A percentile compares a stretch with the other conserved stretches of the same genome.
Conservation (phyloP, 2,113 vertebrate genomes). For the Larimichthys crocea region DNA sequence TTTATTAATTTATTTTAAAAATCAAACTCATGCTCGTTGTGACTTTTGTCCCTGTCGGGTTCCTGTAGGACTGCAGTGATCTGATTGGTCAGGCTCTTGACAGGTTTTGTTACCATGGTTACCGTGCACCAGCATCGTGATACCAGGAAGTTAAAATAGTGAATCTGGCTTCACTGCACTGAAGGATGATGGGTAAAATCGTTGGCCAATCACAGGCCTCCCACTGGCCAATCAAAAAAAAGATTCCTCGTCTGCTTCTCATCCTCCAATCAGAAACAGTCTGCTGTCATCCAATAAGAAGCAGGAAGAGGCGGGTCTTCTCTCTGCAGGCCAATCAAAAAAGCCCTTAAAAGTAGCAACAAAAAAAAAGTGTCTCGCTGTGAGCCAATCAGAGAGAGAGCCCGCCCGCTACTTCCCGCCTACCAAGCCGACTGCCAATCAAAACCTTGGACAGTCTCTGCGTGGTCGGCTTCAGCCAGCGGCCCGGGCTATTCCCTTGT, state of each 20-base stretch:
- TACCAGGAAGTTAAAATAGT: neutral
- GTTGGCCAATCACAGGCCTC: conserved; percentile 33
- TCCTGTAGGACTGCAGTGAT: neutral
- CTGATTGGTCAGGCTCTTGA: neutral
- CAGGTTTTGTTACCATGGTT: neutral
- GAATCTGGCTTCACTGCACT: neutral
- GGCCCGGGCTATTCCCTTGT: conserved; percentile 59
- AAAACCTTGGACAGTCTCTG: conserved; percentile 76
- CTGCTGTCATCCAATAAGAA: conserved; percentile 29
- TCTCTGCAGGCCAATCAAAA: conserved; percentile 53
- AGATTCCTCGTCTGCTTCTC: conserved; percentile 7
- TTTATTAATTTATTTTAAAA: no score
- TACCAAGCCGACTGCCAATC: conserved; percentile 64
- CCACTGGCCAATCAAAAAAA: conserved; percentile 31
- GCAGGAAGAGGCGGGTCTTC: conserved; percentile 37
- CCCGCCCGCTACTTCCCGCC: conserved; percentile 41
- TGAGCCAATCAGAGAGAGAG: conserved; percentile 74
- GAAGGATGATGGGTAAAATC: conserved; percentile 55
- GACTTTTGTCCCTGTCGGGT: neutral
- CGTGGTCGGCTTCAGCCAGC: conserved; percentile 80
- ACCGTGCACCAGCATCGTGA: neutral
- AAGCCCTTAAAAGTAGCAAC: conserved; percentile 64
- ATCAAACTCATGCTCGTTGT: neutral
- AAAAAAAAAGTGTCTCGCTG: conserved; percentile 11
- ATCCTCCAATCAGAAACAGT: conserved; percentile 5